Percentiles rank a stretch among this genome's conserved stretches.
Conservation (phyloP, 2,888 invertebrate species). For the Agrotis exclamationis region DNA sequence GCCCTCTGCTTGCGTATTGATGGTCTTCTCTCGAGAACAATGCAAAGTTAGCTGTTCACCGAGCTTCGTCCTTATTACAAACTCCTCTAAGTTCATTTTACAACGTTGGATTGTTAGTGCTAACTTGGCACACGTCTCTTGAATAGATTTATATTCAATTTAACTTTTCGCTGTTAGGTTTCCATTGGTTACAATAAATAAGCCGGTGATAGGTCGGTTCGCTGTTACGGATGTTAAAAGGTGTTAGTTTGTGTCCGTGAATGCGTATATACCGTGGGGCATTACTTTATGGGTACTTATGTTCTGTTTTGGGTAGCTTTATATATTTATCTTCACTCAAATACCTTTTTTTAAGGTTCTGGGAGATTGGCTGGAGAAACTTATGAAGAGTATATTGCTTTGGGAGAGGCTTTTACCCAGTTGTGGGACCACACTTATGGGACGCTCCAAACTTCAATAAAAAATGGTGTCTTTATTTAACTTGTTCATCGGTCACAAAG, state of each 20-base stretch:
- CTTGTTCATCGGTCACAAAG: too few species aligned
- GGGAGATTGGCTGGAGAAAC: too few species aligned
- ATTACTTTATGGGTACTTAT: constrained; percentile 51
- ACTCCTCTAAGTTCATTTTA: constrained; percentile 19
- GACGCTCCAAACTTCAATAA: too few species aligned
- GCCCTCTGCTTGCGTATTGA: constrained; percentile 70
- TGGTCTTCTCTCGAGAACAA: constrained; percentile 56
- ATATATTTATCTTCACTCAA: constrained; percentile 4
- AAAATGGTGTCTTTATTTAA: too few species aligned
- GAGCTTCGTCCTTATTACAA: neutral
- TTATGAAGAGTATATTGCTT: too few species aligned
- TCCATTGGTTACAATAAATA: constrained; percentile 73
- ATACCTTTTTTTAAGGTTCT: constrained; percentile 5
- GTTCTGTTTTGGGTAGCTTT: constrained; percentile 32
- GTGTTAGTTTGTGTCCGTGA: constrained; percentile 39
- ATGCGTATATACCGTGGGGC: constrained; percentile 19
- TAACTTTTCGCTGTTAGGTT: constrained; percentile 75
- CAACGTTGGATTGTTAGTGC: neutral
- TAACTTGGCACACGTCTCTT: constrained; percentile 53
- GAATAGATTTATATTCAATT: constrained; percentile 79
- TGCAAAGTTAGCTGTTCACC: constrained; percentile 26
- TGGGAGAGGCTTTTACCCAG: too few species aligned
- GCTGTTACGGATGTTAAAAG: constrained; percentile 51
- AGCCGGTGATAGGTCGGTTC: constrained; percentile 55
- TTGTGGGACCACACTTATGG: too few species aligned